These are phyloP conservation scores for Macropus fuliginosus DNA, from an alignment of 2,797 vertebrate genomes.

Conservation along the genomic window DNA sequence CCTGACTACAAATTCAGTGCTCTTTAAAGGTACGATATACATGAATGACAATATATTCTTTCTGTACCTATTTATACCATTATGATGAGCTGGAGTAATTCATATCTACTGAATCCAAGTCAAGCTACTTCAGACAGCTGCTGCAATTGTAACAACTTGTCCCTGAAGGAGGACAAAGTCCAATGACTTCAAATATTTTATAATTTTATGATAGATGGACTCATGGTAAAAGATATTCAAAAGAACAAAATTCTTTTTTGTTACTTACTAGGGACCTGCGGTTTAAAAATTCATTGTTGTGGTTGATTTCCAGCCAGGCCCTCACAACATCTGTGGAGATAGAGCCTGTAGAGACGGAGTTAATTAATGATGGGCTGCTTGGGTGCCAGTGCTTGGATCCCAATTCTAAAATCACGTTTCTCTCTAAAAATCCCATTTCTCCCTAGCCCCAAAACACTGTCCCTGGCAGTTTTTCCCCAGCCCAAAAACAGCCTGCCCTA, in stretches of 20 bases:
- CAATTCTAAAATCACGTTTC: too few relatives aligned
- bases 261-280: not conserved
- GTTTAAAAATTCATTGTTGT: not conserved
- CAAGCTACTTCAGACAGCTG: not conserved
- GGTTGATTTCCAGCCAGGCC: not conserved
- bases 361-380: too few relatives aligned
- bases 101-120: not conserved
- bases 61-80: slow-evolving; percentile 1
- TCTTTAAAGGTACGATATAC: not conserved
- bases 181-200: not conserved
- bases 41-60: slow-evolving; percentile 2
- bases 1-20: too few relatives aligned
- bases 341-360: too few relatives aligned
- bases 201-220: not conserved
- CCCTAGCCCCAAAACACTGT: too few relatives aligned
- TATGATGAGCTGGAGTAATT: slow-evolving; percentile 7
- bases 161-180: not conserved
- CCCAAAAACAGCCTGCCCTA: too few relatives aligned
- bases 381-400: too few relatives aligned
- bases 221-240: not conserved
- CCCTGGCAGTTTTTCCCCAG: too few relatives aligned
- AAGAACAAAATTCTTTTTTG: not conserved
- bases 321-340: not conserved
- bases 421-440: too few relatives aligned
- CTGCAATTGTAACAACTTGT: not conserved